phyloP scores from a whole-genome alignment of 1,140 invertebrate genomes.

The Temnothorax longispinosus region DNA sequence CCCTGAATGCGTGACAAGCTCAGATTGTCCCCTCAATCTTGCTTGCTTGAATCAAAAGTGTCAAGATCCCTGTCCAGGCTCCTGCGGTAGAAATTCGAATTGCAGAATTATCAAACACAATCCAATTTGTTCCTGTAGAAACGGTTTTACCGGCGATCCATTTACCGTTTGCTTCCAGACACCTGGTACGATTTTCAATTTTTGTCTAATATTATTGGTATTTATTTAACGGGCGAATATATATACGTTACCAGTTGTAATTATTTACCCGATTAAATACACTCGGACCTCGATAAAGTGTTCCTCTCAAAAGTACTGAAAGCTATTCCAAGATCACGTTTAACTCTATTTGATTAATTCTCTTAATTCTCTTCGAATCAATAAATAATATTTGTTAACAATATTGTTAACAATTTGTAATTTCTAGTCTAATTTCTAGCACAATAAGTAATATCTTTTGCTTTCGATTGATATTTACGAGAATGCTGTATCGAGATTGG shows the following conservation, averaged over 20 bases:
- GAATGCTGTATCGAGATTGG: slow-evolving; percentile 8
- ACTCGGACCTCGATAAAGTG: slow-evolving; percentile 1
- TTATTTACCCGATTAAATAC: neutral
- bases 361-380: neutral
- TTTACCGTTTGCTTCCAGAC: slow-evolving; percentile 86
- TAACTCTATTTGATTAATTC: neutral
- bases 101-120: slow-evolving; percentile 91
- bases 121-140: slow-evolving; percentile 90
- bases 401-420: neutral
- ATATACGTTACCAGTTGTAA: neutral
- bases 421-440: neutral
- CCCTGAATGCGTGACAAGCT: slow-evolving; percentile 91
- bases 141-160: slow-evolving; percentile 91
- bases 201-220: neutral
- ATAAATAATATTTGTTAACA: neutral
- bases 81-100: slow-evolving; percentile 90
- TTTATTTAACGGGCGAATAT: neutral
- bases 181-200: slow-evolving; percentile 69
- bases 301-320: neutral
- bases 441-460: neutral
- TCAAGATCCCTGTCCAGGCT: slow-evolving; percentile 91
- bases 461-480: neutral
- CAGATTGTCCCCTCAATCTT: slow-evolving; percentile 91
- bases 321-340: neutral
- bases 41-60: slow-evolving; percentile 92